Evolutionary conservation across 2,113 vertebrate species (phyloP).

Genomic region (Megaleporinus macrocephalus): DNA sequence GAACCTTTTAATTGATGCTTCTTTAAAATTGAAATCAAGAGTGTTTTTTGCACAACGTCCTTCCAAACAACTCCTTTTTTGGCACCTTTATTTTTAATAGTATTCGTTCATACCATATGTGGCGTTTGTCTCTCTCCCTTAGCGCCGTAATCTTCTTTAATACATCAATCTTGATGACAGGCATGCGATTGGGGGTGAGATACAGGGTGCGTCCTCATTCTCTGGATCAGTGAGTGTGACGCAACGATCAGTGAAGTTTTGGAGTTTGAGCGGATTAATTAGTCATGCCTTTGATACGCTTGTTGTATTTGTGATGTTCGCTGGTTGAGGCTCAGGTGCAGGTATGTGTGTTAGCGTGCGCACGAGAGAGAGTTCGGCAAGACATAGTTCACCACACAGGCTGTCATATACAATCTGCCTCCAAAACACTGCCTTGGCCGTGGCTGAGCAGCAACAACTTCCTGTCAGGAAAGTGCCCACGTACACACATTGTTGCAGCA

Average conservation of each 20-base stretch:
- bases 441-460: background rate
- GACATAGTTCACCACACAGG: slow-evolving; percentile 50
- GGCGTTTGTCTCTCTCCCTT: background rate
- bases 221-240: slow-evolving; percentile 37
- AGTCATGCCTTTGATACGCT: slow-evolving; percentile 60
- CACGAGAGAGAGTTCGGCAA: background rate
- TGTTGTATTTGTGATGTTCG: slow-evolving; percentile 57
- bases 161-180: slow-evolving; percentile 42
- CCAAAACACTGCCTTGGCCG: slow-evolving; percentile 19
- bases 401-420: slow-evolving; percentile 66
- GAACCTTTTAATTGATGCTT: no score
- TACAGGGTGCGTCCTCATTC: slow-evolving; percentile 24
- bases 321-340: slow-evolving; percentile 54
- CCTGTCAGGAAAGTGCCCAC: background rate
- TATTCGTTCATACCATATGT: no score
- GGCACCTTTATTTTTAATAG: no score
- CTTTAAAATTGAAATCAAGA: no score
- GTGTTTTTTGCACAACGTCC: no score
- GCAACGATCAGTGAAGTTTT: slow-evolving; percentile 44
- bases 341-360: slow-evolving; percentile 20
- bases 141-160: slow-evolving; percentile 3
- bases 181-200: slow-evolving; percentile 17
- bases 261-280: slow-evolving; percentile 58
- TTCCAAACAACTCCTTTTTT: no score
- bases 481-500: background rate